Conservation (phyloP, 37 sponge, comb jelly and placozoan genomes). For the Ephydatia muelleri region DNA sequence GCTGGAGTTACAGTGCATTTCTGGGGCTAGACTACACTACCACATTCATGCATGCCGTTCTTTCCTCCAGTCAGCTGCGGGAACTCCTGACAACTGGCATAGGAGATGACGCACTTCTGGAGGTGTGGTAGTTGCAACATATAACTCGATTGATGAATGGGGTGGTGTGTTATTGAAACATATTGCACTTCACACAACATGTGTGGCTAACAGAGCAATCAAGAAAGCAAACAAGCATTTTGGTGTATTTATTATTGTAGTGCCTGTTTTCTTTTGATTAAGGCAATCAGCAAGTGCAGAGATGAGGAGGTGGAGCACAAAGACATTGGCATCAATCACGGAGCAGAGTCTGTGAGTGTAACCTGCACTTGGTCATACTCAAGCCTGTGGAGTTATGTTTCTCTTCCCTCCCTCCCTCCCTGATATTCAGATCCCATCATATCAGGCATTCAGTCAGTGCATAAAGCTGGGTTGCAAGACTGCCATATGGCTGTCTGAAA, state of each 20-base stretch:
- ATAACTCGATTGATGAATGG: too few species aligned
- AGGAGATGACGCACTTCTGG: not conserved
- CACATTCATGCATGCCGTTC: too few species aligned
- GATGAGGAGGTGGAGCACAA: constrained; percentile 91
- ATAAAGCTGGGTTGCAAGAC: constrained; percentile 76
- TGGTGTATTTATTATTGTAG: not conserved
- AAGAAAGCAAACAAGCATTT: too few species aligned
- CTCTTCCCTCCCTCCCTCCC: not conserved
- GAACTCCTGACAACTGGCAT: not conserved
- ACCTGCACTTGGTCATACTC: too few species aligned
- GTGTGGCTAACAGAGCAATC: too few species aligned
- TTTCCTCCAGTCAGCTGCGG: too few species aligned
- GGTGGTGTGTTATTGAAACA: too few species aligned
- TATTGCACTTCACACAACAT: too few species aligned
- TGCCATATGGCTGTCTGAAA: constrained; percentile 89
- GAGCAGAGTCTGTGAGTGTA: constrained; percentile 64
- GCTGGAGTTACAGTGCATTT: too few species aligned
- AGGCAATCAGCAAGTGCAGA: constrained; percentile 80
- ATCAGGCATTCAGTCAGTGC: constrained; percentile 55
- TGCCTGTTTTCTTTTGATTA: not conserved
- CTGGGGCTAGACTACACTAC: too few species aligned
- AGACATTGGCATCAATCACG: constrained; percentile 73
- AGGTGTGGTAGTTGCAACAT: not conserved
- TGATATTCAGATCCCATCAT: constrained; percentile 67
- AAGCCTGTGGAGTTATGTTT: not conserved